phyloP scores from a whole-genome alignment of 1,140 invertebrate genomes.

The Ceratosolen fusciceps region DNA sequence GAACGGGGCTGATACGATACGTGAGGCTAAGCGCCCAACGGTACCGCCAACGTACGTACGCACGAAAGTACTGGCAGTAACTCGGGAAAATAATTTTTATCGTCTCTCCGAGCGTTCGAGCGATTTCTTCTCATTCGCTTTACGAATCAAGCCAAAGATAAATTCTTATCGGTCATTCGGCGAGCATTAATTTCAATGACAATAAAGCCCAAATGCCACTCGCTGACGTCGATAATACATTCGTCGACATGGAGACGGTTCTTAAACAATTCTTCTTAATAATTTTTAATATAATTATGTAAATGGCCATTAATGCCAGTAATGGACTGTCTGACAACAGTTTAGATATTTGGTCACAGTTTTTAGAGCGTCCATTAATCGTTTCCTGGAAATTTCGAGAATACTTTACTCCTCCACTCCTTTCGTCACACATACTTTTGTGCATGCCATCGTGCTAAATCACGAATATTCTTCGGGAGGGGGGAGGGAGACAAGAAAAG shows the following conservation, averaged over 20 bases:
- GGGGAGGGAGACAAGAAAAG: too few species aligned
- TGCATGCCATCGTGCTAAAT: constrained; percentile 13
- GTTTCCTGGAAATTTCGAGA: constrained; percentile 21
- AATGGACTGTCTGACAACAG: background rate
- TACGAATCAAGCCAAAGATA: background rate
- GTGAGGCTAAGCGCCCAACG: background rate
- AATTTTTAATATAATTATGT: too few species aligned
- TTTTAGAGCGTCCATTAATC: constrained; percentile 2
- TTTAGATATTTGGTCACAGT: constrained; percentile 13
- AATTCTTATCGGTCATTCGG: background rate
- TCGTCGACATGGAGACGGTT: too few species aligned
- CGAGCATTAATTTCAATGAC: background rate
- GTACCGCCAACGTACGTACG: background rate
- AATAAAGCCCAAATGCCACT: background rate
- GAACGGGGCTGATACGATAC: background rate
- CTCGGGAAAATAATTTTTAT: background rate
- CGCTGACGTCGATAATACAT: too few species aligned
- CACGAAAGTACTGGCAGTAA: background rate
- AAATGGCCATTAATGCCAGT: background rate
- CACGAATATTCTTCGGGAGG: background rate
- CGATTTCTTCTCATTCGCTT: background rate
- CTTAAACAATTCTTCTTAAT: too few species aligned
- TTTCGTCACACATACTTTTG: constrained; percentile 8
- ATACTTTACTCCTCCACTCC: constrained; percentile 11
- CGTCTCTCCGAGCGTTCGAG: background rate